Conservation (phyloP, 2,113 vertebrate species). For the Danio rerio region GRCz12tu NC_133182.1:14389001-14389500, state of each 20-base stretch:
- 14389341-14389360: not conserved
- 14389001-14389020: not conserved
- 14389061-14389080: no score
- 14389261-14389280: not conserved
- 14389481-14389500: no score
- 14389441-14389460: no score
- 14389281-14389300: not conserved
- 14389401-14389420: no score
- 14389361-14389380: not conserved
- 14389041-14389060: no score
- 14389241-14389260: no score
- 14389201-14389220: not conserved
- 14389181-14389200: not conserved
- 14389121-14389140: no score
- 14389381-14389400: no score
- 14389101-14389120: not conserved
- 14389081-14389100: no score
- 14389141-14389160: not conserved
- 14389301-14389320: not conserved
- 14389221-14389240: not conserved
- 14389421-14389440: no score
- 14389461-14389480: no score
- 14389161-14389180: not conserved
- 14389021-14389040: no score
- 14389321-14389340: not conserved